Evolutionary conservation across 2,797 vertebrate genomes (phyloP).

Genomic region (Loris lydekkerianus): DNA sequence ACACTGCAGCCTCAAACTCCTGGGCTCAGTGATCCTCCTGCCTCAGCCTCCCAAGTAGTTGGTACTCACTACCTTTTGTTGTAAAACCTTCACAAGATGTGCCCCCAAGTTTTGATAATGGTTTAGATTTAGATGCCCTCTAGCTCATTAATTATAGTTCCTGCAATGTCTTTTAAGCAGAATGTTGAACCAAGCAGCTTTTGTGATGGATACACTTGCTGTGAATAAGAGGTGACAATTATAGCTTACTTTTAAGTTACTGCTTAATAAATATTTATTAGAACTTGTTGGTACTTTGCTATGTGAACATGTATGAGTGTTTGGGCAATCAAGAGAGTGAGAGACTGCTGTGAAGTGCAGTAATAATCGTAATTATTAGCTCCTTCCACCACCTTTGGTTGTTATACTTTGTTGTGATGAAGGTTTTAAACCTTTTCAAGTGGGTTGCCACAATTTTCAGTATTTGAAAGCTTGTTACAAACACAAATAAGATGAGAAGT

Average conservation of each 20-base stretch:
- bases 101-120: not conserved
- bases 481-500: not conserved
- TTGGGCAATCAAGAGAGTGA: not conserved
- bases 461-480: not conserved
- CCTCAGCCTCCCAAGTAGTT: too few species aligned
- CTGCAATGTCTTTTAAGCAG: not conserved
- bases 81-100: not conserved
- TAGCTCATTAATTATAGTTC: not conserved
- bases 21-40: too few species aligned
- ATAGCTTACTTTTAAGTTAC: slow-evolving; percentile 42
- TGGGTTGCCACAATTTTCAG: not conserved
- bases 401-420: not conserved
- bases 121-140: not conserved
- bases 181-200: not conserved
- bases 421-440: slow-evolving; percentile 24
- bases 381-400: not conserved
- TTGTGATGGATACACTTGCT: not conserved
- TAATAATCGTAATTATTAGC: not conserved
- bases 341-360: not conserved
- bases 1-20: too few species aligned
- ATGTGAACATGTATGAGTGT: not conserved
- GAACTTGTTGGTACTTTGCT: not conserved
- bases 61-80: not conserved
- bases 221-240: not conserved
- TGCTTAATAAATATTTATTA: slow-evolving; percentile 9